A percentile compares a stretch with the other conserved stretches of the same genome.
phyloP scores from a whole-genome alignment of 2,113 vertebrate species.

The Leucosticte australis region DNA sequence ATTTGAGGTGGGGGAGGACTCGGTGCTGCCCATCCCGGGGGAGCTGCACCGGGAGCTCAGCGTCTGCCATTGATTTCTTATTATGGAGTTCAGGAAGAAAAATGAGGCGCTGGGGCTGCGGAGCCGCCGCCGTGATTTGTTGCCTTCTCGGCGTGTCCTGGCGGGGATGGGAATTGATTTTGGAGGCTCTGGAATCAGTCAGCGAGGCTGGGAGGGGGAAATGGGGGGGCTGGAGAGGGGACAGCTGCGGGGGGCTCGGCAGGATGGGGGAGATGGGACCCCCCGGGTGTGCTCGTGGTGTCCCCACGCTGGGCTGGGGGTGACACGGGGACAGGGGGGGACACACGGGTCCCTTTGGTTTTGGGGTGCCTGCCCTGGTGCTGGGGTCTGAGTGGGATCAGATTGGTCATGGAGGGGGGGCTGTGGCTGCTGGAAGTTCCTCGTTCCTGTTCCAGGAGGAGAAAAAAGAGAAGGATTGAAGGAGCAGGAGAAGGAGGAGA shows the following conservation, averaged over 20 bases:
- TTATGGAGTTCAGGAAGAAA: slow-evolving; percentile 49
- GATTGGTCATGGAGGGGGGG: background rate
- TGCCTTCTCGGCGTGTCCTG: slow-evolving; percentile 34
- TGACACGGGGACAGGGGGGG: background rate
- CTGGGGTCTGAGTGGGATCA: background rate
- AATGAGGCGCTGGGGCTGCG: slow-evolving; percentile 45
- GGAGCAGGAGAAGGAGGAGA: background rate
- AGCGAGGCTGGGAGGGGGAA: background rate
- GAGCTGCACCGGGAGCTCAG: background rate
- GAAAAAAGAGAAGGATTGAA: background rate
- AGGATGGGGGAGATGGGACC: background rate
- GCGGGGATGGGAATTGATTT: slow-evolving; percentile 69
- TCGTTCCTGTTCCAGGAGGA: background rate
- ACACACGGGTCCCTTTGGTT: background rate
- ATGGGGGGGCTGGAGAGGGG: background rate
- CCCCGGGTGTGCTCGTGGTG: rapidly evolving
- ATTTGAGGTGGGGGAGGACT: background rate
- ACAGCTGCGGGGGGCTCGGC: background rate
- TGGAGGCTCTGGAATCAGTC: slow-evolving; percentile 39
- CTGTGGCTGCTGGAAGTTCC: background rate
- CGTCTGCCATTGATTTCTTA: slow-evolving; percentile 44
- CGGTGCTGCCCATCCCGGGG: background rate
- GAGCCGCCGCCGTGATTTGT: slow-evolving; percentile 57
- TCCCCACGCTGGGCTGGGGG: background rate
- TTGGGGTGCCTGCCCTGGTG: background rate